Evolutionary conservation across 2,888 invertebrate genomes (phyloP), one percentile per base, ranked within the genome.

Genomic region (Rhagium mordax): DNA sequence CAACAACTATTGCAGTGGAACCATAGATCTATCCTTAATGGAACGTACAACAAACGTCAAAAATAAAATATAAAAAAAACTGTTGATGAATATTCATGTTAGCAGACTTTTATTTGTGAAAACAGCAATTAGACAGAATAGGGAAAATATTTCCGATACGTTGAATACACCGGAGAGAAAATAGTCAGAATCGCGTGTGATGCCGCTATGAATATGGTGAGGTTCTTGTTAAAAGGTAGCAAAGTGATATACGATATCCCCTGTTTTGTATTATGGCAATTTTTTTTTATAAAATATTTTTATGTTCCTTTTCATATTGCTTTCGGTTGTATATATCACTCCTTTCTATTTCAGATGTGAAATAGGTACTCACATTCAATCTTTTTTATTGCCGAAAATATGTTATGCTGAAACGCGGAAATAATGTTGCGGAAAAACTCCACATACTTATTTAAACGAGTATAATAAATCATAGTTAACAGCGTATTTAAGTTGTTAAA

Each of bases 331-430:
- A 57, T 57, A 57, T 57, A 57, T 57, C 55, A 27, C n/a, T 57
- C 15, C 15, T 57, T 27, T 57, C 55, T 57, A 57, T 57, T 57
- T 57, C 55, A 27, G 55, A 27, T 57, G 55, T 57, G 55, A 27
- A 57, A 57, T 57, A 57, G 55, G 55, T 57, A 27, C 55, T 57
- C 55, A 57, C 27, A 57, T 57, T 57, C 55, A 57, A 57, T 57
- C 55, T 57, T 15, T 57, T 57, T 57, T 57, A 57, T 57, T 57
- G 24, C 55, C 27, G n/a, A 57, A 57, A 57, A 57, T 57, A 57
- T 24, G 55, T 57, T 57, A 57, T 6, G 55, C 7, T 57, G 55
- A 57, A 57, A 57, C 8, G 27, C n/a, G 27, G 27, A 57, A 27
- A 57, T 57, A 24, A 57, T 57, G 55, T 57, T 24, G 6, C 55